phyloP scores from a whole-genome alignment of 2,113 vertebrate genomes.

The Australoheros scitulus region DNA sequence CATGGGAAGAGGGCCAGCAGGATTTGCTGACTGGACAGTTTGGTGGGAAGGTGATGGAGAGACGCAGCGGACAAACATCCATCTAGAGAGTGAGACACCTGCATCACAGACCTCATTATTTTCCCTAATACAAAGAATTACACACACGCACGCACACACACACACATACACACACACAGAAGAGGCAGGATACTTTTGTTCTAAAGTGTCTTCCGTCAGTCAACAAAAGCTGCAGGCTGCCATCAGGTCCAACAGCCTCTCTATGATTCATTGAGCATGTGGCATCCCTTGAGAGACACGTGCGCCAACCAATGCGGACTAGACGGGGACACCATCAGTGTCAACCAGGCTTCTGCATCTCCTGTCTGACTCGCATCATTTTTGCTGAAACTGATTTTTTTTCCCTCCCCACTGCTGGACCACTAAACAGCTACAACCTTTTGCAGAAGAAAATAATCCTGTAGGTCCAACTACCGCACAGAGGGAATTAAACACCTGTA shows the following conservation, averaged over 20 bases:
- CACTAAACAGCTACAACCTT: neutral
- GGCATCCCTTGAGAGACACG: neutral
- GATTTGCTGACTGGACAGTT: conserved; percentile 55
- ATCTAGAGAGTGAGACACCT: conserved; percentile 45
- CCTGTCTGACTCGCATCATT: neutral
- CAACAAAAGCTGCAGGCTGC: neutral
- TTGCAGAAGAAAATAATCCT: neutral
- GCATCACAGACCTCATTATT: conserved; percentile 55
- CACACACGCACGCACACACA: neutral
- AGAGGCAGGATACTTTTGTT: neutral
- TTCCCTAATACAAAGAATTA: conserved; percentile 30
- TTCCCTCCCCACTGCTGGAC: neutral
- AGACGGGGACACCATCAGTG: neutral
- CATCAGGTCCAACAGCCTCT: conserved; percentile 13
- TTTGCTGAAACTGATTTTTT: neutral
- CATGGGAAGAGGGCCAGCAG: neutral
- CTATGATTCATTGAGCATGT: conserved; percentile 1
- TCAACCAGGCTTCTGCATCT: neutral
- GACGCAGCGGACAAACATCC: conserved; percentile 41
- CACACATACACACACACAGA: neutral
- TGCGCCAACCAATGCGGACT: neutral
- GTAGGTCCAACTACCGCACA: neutral
- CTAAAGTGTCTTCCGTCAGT: neutral
- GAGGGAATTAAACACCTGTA: neutral
- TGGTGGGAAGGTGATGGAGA: conserved; percentile 48